Evolutionary conservation across 2,888 invertebrate genomes (phyloP), one percentile per base, ranked within the genome.

Genomic region (Plutella xylostella): DNA sequence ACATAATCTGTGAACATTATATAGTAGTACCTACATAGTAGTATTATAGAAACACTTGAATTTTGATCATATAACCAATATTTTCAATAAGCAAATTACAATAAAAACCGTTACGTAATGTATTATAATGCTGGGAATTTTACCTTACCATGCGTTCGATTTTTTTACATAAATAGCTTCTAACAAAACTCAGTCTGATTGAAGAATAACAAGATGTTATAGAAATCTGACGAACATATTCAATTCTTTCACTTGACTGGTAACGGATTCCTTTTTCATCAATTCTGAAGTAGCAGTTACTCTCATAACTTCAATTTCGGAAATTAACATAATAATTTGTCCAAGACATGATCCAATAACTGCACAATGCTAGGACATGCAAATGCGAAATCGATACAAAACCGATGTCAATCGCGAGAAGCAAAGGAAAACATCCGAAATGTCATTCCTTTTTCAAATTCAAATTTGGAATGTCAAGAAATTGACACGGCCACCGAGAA

Each of bases 291-390:
- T 14, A 42, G 56, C 54, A 56, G 54, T 64, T 62, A 66, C 65
- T 63, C 53, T 39, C 38, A 19, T 11, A 42, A 49, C 52, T 58
- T 63, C 55, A 61, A 59, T 58, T 57, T 55, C 55, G 56, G 62
- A 66, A 65, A 83, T 82, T 83, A 68, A 54, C 83, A 83, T 83
- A 82, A 56, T 6, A 38, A 79, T 82, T 79, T 78, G 17, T 65
- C 60, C 58, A 61, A 61, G 72, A 76, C 72, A 77, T 75, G 72
- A 77, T 75, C 70, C 77, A 72, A 73, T 74, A 72, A 67, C 52
- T 52, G 42, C 42, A 73, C 68, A 73, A 75, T 68, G 55, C 57
- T 48, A 56, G 60, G 62, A 54, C 56, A 79, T 82, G 82, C 70
- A 74, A 83, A 82, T 79, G 61, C 45, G 74, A 65, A 72, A 80